Evolutionary conservation across 2,888 invertebrate genomes (phyloP), one percentile per base, ranked within the genome.

Genomic region (Idaea biselata): DNA sequence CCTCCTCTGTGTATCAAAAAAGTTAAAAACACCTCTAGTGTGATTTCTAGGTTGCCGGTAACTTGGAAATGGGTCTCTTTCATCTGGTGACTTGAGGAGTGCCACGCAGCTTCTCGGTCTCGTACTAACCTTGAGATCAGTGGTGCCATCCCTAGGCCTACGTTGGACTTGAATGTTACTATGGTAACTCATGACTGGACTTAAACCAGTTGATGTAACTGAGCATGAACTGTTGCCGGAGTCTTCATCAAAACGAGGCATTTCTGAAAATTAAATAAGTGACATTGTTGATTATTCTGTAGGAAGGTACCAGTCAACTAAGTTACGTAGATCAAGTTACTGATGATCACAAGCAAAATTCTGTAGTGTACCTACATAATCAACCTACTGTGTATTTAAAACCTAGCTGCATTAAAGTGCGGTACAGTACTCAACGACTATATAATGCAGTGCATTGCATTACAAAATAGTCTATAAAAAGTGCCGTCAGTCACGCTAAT

Each of bases 161-260:
- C 73, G 73, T 70, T 76, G 78, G 11, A 80, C 70, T n/a, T 72
- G 74, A 25, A 77, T 65, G 60, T 73, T 79, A 7, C 80, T 78
- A 63, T 81, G 79, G 62, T 78, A 76, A 71, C 89, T 86, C 71
- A 87, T 82, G 17, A 85, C 74, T 1, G 91, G 89, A 63, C 87
- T 88, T 54, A 88, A 70, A 16, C 87, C 86, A 44, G 86, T 73
- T 14, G 93, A 93, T 3, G 87, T 85, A 4, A 91, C 91, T 31
- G 93, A 93, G 70, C 93, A 92, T 58, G 93, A 90, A 73, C 92
- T 93, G 33, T 89, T 86, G 2, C 93, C 92, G 1, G 93, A 93
- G 70, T 93, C 93, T 73, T 90, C 93, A 71, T 93, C 92, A 66
- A 83, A 90, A 64, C 85, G 88, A 60, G 77, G 81, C 89, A 89